Conservation (phyloP, 2,113 vertebrate species). For the Gnathonemus echidnorhynchus region DNA sequence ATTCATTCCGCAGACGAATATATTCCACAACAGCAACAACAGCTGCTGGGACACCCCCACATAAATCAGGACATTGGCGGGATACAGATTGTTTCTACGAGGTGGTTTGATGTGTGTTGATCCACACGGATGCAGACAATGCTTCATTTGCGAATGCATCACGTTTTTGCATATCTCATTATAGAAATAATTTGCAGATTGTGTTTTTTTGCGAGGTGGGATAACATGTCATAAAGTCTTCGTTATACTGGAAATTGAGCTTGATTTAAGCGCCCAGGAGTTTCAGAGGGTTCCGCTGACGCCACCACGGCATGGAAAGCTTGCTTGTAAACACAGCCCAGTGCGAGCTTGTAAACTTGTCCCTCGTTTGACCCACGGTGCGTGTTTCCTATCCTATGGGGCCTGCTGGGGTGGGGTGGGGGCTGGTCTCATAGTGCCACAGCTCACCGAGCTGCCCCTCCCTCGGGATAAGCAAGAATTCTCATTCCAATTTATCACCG, state of each 20-base stretch:
- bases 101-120: not conserved
- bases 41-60: not conserved
- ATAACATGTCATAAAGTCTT: not conserved
- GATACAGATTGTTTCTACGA: not conserved
- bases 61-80: not conserved
- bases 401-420: not conserved
- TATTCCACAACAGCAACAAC: not conserved
- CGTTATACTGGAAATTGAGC: not conserved
- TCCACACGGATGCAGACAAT: not conserved
- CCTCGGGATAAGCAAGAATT: constrained; percentile 49
- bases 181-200: not conserved
- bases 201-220: not conserved
- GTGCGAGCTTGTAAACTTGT: not conserved
- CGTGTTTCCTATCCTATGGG: not conserved
- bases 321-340: not conserved
- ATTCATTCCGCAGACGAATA: not conserved
- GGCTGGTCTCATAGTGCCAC: constrained; percentile 39
- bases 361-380: constrained; percentile 39
- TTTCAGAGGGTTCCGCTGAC: not conserved
- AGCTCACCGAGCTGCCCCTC: constrained; percentile 37
- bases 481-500: constrained; percentile 66
- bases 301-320: not conserved
- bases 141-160: not conserved
- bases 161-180: not conserved
- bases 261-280: not conserved